Evolutionary conservation across 2,113 vertebrate genomes (phyloP).

Genomic region (Cebidichthys violaceus): DNA sequence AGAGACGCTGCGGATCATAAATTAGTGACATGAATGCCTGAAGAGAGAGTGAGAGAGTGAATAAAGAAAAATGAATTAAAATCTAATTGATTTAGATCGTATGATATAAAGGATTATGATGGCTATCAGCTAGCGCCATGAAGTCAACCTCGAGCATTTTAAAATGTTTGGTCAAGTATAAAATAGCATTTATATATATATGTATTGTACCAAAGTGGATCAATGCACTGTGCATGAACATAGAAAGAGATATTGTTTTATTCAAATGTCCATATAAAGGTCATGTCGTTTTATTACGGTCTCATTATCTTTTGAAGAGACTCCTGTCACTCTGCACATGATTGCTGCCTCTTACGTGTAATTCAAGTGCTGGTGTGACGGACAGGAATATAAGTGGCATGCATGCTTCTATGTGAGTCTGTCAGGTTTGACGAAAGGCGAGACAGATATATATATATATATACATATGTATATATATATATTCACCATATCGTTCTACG

Average conservation of each 20-base stretch:
- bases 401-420: conserved; percentile 3
- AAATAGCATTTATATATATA: not conserved
- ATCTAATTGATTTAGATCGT: conserved; percentile 62
- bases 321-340: not conserved
- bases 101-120: conserved; percentile 56
- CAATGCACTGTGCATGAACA: not conserved
- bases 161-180: not conserved
- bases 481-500: conserved; percentile 23
- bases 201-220: not conserved
- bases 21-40: conserved; percentile 1
- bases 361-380: not conserved
- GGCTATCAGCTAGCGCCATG: conserved; percentile 44
- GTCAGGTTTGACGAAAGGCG: not conserved
- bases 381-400: not conserved
- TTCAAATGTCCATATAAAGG: not conserved
- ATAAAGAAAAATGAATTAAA: not conserved
- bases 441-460: not conserved
- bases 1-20: conserved; percentile 32
- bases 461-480: not conserved
- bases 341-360: not conserved
- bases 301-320: not conserved
- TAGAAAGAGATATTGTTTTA: not conserved
- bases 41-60: not conserved
- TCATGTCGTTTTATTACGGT: not conserved
- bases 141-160: conserved; percentile 38